Percentiles rank a stretch among this genome's conserved stretches.
Conservation (phyloP, 2,113 vertebrate genomes). For the Platichthys flesus region DNA sequence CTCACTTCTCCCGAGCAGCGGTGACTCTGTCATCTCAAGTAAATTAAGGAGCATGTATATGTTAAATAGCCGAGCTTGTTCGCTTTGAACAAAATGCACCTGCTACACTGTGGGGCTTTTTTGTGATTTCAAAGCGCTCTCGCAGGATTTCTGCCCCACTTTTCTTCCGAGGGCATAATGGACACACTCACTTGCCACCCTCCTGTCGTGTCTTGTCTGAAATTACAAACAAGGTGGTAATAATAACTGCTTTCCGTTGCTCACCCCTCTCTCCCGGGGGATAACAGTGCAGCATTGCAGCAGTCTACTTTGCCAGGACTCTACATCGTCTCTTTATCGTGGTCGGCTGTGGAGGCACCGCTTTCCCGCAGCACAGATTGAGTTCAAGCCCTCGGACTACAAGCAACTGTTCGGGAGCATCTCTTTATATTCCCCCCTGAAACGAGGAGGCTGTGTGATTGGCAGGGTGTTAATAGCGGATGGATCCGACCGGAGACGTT, state of each 20-base stretch:
- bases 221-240: conserved; percentile 66
- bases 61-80: conserved; percentile 6
- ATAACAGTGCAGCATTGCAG: conserved; percentile 53
- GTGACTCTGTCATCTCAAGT: not conserved
- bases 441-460: conserved; percentile 55
- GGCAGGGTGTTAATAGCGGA: conserved; percentile 60
- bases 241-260: conserved; percentile 53
- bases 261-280: conserved; percentile 29
- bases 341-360: conserved; percentile 22
- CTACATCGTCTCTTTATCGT: conserved; percentile 36
- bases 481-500: conserved; percentile 48
- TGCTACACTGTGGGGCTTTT: not conserved
- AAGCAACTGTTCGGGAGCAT: conserved; percentile 34
- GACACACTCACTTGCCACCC: conserved; percentile 33
- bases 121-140: conserved; percentile 23
- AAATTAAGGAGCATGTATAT: not conserved
- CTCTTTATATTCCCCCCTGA: conserved; percentile 53
- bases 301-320: conserved; percentile 44
- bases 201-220: conserved; percentile 48
- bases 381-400: conserved; percentile 72
- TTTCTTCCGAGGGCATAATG: conserved; percentile 38
- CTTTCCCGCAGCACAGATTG: conserved; percentile 62
- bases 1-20: not conserved
- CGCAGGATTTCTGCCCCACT: conserved; percentile 1
- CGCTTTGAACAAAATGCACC: not conserved